A percentile compares a stretch with the other conserved stretches of the same genome.
Conservation (phyloP, 2,797 vertebrate species). For the Sebastes trivittatus region DNA sequence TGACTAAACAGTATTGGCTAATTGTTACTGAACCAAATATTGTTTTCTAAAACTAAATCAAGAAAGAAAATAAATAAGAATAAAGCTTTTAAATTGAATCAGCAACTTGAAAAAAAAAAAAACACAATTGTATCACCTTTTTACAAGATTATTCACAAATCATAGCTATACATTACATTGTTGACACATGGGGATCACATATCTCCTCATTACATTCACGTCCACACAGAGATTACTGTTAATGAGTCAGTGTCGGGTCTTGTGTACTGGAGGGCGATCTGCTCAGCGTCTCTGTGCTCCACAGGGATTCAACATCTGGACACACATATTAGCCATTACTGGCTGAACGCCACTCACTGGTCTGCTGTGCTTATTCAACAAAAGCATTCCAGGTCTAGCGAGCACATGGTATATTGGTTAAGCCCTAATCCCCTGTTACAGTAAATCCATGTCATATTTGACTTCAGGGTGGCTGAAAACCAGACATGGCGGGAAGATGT, state of each 20-base stretch:
- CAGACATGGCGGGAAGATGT: conserved; percentile 32
- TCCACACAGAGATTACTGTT: conserved; percentile 6
- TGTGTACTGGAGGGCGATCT: conserved; percentile 10
- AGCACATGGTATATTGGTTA: conserved; percentile 51
- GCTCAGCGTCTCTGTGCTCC: conserved; percentile 19
- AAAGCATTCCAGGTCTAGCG: conserved; percentile 44
- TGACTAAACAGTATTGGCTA: not conserved
- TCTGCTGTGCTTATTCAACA: conserved; percentile 50
- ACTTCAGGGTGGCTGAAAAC: conserved; percentile 46
- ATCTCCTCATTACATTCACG: not conserved
- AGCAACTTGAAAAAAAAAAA: not conserved
- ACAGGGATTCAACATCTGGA: conserved; percentile 58
- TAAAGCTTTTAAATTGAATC: not conserved
- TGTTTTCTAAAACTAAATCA: not conserved
- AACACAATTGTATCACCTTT: not conserved
- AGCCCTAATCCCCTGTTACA: conserved; percentile 58
- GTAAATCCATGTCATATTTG: conserved; percentile 63
- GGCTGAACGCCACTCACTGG: conserved; percentile 41
- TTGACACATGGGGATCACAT: not conserved
- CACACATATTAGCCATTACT: conserved; percentile 38
- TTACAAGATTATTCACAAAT: not conserved
- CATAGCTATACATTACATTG: not conserved
- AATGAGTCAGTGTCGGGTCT: conserved; percentile 8
- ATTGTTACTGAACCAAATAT: not conserved
- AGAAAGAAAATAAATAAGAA: not conserved